These are phyloP conservation scores for Drosophila percnosoma DNA, from an alignment of 2,888 invertebrate genomes.

Conservation along the genomic window DNA sequence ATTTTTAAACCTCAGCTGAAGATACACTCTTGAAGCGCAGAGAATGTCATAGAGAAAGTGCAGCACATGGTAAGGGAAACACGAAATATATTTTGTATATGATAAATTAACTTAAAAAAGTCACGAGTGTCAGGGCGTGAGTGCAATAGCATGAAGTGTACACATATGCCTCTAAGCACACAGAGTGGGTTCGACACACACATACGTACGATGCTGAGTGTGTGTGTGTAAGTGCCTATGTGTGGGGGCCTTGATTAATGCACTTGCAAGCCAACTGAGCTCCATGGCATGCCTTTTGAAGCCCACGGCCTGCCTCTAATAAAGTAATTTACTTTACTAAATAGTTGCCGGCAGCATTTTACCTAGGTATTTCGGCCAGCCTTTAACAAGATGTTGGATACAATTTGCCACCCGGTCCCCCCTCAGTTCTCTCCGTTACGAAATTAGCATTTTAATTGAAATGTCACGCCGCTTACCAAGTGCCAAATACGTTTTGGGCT, in stretches of 20 bases:
- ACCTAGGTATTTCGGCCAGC: constrained; percentile 40
- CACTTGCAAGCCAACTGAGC: constrained; percentile 61
- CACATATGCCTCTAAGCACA: constrained; percentile 23
- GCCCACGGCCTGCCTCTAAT: constrained; percentile 66
- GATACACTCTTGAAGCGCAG: constrained; percentile 9
- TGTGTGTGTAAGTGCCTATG: constrained; percentile 32
- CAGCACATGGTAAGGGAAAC: constrained; percentile 17
- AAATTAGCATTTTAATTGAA: constrained; percentile 83
- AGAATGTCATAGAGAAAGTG: constrained; percentile 51
- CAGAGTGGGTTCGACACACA: constrained; percentile 32
- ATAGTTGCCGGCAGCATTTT: constrained; percentile 74
- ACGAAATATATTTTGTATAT: constrained; percentile 40
- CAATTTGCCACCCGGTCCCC: neutral
- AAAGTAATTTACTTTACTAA: constrained; percentile 77
- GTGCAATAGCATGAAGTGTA: constrained; percentile 64
- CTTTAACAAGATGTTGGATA: constrained; percentile 64
- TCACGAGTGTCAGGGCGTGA: constrained; percentile 78
- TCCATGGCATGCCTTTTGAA: constrained; percentile 53
- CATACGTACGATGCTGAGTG: neutral
- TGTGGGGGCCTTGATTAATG: constrained; percentile 76
- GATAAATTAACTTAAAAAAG: constrained; percentile 78
- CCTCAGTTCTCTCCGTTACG: constrained; percentile 30
- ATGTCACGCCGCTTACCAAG: constrained; percentile 78
- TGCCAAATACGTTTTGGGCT: constrained; percentile 60
- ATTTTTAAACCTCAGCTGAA: constrained; percentile 50